Evolutionary conservation across 2,888 invertebrate species (phyloP), one percentile per base, ranked within the genome.

Genomic region (Tethea ocularis): DNA sequence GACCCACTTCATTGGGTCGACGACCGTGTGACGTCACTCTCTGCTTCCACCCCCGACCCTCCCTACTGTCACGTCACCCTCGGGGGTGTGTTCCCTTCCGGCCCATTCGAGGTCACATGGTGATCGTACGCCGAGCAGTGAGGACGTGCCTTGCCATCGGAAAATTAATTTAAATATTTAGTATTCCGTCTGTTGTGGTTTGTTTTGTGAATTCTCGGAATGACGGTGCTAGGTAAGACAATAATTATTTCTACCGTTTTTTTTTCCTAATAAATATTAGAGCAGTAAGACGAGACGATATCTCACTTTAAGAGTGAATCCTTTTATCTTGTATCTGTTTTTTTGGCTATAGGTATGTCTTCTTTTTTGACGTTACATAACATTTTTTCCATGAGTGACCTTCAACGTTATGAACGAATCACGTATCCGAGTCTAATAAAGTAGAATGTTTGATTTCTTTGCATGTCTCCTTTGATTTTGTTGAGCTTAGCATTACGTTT

Each of bases 21-120:
- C 87, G 89, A 89, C 91, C 90, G 86, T 74, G 88, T 92, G 92
- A 91, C 92, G 92, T 92, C 92, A 91, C 87, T 69, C 63, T 73
- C 69, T 67, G 65, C 67, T 26, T 64, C 78, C 73, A 65, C 79
- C 75, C 72, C 68, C 77, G 76, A 75, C 71, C 72, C 74, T 75
- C 71, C 64, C 69, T 68, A 64, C 66, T 62, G 74, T 68, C 83
- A 74, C 83, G 82, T 82, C 86, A 83, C 72, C 82, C 76, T 70
- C 68, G 84, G 87, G 89, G 88, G 88, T 89, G 88, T 87, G 86
- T 84, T 81, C 77, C 77, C 72, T 75, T 72, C 82, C 77, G 68
- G 74, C 77, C 75, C 78, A 63, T 76, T 82, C 87, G 91, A 91
- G 91, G 91, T 90, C 90, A 92, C 83, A 88, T 82, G 84, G 82